Evolutionary conservation across 1,140 invertebrate genomes (phyloP), one percentile per base, ranked within the genome.

Genomic region (Temnothorax curvispinosus): DNA sequence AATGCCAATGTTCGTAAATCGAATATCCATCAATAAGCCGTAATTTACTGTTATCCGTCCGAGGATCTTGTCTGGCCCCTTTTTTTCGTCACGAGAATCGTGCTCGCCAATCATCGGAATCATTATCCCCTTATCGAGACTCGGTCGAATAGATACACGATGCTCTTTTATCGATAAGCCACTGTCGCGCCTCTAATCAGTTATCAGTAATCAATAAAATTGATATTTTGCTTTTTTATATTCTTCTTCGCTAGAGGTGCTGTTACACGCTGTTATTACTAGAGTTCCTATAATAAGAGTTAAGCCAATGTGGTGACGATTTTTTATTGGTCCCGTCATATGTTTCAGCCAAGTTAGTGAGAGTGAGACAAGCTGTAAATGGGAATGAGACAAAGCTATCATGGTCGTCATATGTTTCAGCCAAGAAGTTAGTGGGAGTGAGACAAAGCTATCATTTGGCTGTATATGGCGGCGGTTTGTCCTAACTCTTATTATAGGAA

Each of bases 81-180:
- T 27, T 75, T 44, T 44, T 72, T 67, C 58, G 27, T 18, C 44
- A 41, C n/a, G 15, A 58, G 5, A 54, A n/a, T 6, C 38, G 21
- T 82, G 18, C 41, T 9, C 27, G 15, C 13, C 27, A 47, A 60
- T 60, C 72, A 56, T 44, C 65, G 74, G 78, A 85, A 77, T 85
- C 60, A 78, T 38, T 85, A 35, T 85, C 60, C 62, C 21, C 35
- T 85, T 85, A 85, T 85, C 82, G 82, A 27, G 6, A n/a, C 18
- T 44, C 21, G 47, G 65, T 76, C n/a, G 58, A 85, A 69, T 56
- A 64, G 74, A 65, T 85, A 85, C 18, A 52, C 35, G 38, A 52
- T 52, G 47, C 41, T 78, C 15, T 85, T 11, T 85, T 85, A 85
- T 27, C 58, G 41, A 72, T 60, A 84, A 84, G n/a, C 32, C 64